Evolutionary conservation across 2,888 invertebrate genomes (phyloP).

Genomic region (Nomada goodeniana): DNA sequence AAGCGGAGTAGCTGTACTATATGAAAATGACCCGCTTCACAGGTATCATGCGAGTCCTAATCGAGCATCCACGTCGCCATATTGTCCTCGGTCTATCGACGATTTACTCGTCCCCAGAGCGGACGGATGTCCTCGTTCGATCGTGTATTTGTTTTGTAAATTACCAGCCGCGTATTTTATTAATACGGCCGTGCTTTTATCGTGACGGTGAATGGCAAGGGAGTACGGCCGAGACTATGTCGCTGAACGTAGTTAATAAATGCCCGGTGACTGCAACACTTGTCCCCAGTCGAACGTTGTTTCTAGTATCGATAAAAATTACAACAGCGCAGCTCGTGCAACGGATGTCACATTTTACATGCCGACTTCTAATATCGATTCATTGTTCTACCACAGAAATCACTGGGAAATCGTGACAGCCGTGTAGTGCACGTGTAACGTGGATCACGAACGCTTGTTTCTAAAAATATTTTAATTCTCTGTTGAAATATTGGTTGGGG

Average conservation of each 20-base stretch:
- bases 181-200: conserved; percentile 28
- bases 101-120: conserved; percentile 2
- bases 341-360: not conserved
- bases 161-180: conserved; percentile 26
- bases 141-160: conserved; percentile 37
- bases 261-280: not conserved
- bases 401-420: no score
- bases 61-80: not conserved
- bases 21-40: not conserved
- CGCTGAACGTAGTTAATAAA: conserved; percentile 14
- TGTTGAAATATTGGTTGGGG: no score
- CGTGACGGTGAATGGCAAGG: conserved; percentile 26
- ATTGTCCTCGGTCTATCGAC: not conserved
- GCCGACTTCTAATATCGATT: no score
- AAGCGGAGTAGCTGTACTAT: not conserved
- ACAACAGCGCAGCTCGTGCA: not conserved
- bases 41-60: not conserved
- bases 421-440: no score
- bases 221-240: conserved; percentile 4
- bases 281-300: conserved; percentile 6
- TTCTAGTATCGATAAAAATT: conserved; percentile 30
- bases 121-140: not conserved
- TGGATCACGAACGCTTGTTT: no score
- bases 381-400: no score
- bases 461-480: no score